These are phyloP conservation scores for Gymnothorax javanicus DNA, from an alignment of 2,797 vertebrate species.

Conservation along the genomic window DNA sequence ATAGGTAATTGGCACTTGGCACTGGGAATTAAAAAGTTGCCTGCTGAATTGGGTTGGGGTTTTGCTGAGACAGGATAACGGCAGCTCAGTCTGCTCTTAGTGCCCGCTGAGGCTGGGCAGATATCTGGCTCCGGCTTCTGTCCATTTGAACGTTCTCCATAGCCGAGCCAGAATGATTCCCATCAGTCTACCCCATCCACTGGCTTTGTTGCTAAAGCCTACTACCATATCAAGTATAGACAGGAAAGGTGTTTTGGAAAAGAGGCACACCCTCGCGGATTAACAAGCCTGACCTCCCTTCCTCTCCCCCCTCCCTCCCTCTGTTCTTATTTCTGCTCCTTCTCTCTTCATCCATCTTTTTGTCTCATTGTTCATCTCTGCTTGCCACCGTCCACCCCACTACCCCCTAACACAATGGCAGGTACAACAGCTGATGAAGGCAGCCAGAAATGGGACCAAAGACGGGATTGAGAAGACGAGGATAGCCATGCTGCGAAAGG, in stretches of 20 bases:
- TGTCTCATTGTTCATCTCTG: not conserved
- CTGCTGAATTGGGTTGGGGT: conserved; percentile 11
- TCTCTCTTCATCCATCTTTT: conserved; percentile 4
- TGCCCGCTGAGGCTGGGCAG: not conserved
- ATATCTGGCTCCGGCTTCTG: not conserved
- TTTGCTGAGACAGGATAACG: not conserved
- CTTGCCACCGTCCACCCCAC: conserved; percentile 17
- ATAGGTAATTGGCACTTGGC: conserved; percentile 28
- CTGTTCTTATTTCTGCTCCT: not conserved
- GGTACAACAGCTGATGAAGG: conserved; percentile 91
- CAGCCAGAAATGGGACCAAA: conserved; percentile 83
- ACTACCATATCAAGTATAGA: conserved; percentile 27
- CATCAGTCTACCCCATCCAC: not conserved
- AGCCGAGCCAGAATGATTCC: not conserved
- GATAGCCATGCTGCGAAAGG: conserved; percentile 84
- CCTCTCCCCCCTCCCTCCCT: not conserved
- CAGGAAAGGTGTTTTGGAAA: conserved; percentile 8
- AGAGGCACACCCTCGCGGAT: not conserved
- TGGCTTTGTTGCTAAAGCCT: conserved; percentile 14
- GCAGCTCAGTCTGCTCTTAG: not conserved
- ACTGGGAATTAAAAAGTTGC: conserved; percentile 18
- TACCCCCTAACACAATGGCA: conserved; percentile 48
- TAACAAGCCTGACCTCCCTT: not conserved
- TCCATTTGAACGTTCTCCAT: not conserved
- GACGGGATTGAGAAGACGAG: conserved; percentile 86